Conservation (phyloP, 2,797 vertebrate species). For the Pantherophis vulpinus region DNA sequence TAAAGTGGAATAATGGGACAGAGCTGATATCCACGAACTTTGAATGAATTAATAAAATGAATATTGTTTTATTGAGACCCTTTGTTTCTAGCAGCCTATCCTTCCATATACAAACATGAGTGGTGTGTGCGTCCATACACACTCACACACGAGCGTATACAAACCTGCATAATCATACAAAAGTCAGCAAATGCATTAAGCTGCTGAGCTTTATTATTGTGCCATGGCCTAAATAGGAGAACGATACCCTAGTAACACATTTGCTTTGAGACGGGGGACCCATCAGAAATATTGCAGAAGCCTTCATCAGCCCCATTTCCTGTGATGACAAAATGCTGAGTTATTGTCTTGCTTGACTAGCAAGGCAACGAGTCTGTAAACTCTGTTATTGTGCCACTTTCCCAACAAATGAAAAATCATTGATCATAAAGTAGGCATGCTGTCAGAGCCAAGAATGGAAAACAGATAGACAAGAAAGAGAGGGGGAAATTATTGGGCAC, state of each 20-base stretch:
- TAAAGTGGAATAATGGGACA: background rate
- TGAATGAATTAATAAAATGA: background rate
- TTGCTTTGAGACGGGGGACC: conserved; percentile 11
- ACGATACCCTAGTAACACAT: conserved; percentile 49
- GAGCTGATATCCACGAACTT: background rate
- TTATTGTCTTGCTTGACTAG: conserved; percentile 47
- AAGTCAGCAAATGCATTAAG: conserved; percentile 14
- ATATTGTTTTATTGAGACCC: background rate
- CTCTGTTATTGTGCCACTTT: conserved; percentile 48
- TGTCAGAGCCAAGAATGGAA: background rate
- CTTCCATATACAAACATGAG: background rate
- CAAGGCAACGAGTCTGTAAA: conserved; percentile 50
- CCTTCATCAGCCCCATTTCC: conserved; percentile 18
- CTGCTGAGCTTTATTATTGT: conserved; percentile 42
- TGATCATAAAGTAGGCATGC: background rate
- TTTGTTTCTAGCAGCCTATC: background rate
- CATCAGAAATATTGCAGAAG: background rate
- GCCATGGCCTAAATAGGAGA: conserved; percentile 49
- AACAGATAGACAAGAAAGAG: background rate
- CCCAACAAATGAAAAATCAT: conserved; percentile 39
- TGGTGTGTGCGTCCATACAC: background rate
- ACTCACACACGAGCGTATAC: background rate
- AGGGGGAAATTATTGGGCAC: background rate
- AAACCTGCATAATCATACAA: background rate
- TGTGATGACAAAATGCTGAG: conserved; percentile 42